phyloP scores from a whole-genome alignment of 2,888 invertebrate species.

The Drosophila kambysellisi region DNA sequence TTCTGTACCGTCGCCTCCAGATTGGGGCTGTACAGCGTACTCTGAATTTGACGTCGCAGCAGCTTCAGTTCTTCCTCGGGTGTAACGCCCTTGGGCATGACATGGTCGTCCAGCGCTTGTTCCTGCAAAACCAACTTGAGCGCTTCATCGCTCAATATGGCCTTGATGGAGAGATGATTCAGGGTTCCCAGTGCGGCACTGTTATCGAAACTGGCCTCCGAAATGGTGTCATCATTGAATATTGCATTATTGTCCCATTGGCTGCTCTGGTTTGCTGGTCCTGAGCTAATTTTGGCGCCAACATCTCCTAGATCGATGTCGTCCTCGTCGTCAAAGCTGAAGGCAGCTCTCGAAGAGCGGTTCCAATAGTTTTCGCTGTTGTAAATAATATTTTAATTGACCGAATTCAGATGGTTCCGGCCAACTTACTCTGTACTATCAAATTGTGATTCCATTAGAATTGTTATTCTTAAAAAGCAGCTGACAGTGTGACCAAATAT shows the following conservation, averaged over 20 bases:
- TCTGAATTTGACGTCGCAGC: conserved; percentile 81
- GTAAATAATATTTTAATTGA: conserved; percentile 5
- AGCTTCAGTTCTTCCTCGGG: conserved; percentile 84
- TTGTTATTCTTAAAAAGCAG: conserved; percentile 27
- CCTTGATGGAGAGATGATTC: conserved; percentile 82
- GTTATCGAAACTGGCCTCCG: conserved; percentile 84
- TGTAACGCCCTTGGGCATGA: conserved; percentile 81
- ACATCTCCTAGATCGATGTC: conserved; percentile 82
- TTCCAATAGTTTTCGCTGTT: conserved; percentile 93
- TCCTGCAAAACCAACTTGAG: conserved; percentile 80
- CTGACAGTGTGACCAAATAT: conserved; percentile 41
- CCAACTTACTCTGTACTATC: conserved; percentile 46
- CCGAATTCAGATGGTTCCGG: not conserved
- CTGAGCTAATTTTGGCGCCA: conserved; percentile 15
- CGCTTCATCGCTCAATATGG: conserved; percentile 82
- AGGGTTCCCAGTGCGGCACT: conserved; percentile 65
- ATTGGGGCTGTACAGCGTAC: conserved; percentile 82
- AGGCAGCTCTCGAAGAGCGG: conserved; percentile 89
- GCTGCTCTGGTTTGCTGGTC: conserved; percentile 35
- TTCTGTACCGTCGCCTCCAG: conserved; percentile 79
- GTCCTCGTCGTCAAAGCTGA: conserved; percentile 93
- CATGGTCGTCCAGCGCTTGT: conserved; percentile 78
- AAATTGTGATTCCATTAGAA: conserved; percentile 53
- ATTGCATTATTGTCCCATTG: conserved; percentile 66
- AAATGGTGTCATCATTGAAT: conserved; percentile 82